phyloP scores from a whole-genome alignment of 2,797 vertebrate species.

The Apogon talboti region DNA sequence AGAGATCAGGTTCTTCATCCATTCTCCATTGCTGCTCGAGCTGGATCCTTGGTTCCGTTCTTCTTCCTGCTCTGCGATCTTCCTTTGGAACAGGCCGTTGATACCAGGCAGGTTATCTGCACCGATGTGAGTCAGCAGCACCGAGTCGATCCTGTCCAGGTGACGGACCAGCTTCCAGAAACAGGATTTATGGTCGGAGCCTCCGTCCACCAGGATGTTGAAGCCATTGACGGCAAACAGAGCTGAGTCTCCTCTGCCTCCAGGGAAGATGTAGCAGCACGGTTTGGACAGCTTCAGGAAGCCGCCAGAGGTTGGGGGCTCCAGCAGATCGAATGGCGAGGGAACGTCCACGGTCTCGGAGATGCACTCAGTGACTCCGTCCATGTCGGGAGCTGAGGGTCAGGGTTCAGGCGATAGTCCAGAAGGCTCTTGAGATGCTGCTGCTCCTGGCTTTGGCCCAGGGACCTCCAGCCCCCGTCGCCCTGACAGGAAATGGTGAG shows the following conservation, averaged over 20 bases:
- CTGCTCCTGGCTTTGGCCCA: conserved; percentile 86
- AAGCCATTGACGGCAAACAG: conserved; percentile 98
- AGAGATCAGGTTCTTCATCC: conserved; percentile 98
- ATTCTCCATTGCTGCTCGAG: conserved; percentile 92
- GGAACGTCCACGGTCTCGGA: conserved; percentile 96
- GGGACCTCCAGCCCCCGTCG: conserved; percentile 94
- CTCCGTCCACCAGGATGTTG: conserved; percentile 97
- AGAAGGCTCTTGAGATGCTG: conserved; percentile 81
- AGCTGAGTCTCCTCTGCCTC: conserved; percentile 96
- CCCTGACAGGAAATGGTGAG: conserved; percentile 92
- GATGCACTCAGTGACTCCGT: conserved; percentile 94
- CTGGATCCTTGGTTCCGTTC: conserved; percentile 89
- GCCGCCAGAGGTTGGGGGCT: conserved; percentile 97
- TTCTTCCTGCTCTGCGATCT: conserved; percentile 96
- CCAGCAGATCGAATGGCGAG: conserved; percentile 95
- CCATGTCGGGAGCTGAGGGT: conserved; percentile 91
- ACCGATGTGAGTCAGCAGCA: conserved; percentile 97
- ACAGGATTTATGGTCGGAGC: conserved; percentile 95
- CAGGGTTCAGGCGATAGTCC: conserved; percentile 90
- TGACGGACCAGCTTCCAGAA: conserved; percentile 99
- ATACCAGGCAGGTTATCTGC: conserved; percentile 98
- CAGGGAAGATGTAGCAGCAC: conserved; percentile 99
- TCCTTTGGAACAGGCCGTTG: conserved; percentile 96
- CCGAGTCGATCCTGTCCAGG: conserved; percentile 95
- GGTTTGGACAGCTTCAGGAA: conserved; percentile 98